Percentiles rank a stretch among this genome's conserved stretches.
Evolutionary conservation across 1,140 invertebrate species (phyloP).

Genomic region (Armadillidium nasatum): DNA sequence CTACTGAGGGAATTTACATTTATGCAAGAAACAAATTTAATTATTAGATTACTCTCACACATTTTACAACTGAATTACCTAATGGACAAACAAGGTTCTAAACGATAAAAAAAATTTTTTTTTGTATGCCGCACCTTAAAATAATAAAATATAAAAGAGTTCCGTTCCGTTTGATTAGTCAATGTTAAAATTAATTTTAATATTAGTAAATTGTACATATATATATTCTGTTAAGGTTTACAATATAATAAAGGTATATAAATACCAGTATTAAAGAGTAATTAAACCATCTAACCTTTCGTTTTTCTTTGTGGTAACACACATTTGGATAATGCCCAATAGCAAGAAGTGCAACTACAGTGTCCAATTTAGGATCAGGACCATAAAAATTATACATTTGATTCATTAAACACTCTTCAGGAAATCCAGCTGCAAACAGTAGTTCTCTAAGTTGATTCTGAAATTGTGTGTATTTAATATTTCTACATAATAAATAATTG

Average conservation of each 20-base stretch:
- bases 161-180: too few species aligned
- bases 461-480: neutral
- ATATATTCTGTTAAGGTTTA: too few species aligned
- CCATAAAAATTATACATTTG: conserved; percentile 56
- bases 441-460: conserved; percentile 81
- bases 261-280: neutral
- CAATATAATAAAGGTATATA: too few species aligned
- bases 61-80: too few species aligned
- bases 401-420: conserved; percentile 74
- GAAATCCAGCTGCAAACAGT: conserved; percentile 74
- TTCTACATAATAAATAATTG: neutral
- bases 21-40: too few species aligned
- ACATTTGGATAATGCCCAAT: conserved; percentile 95
- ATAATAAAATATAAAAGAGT: too few species aligned
- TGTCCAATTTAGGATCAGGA: conserved; percentile 74
- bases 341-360: conserved; percentile 76
- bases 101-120: too few species aligned
- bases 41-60: too few species aligned
- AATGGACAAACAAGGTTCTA: too few species aligned
- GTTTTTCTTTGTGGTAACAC: conserved; percentile 89
- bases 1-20: neutral
- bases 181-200: too few species aligned
- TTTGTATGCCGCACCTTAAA: too few species aligned
- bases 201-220: too few species aligned
- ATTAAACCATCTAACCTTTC: conserved; percentile 60